Base-by-base conservation (phyloP, 2,797 vertebrate species). In the Pteropus rufus region DNA sequence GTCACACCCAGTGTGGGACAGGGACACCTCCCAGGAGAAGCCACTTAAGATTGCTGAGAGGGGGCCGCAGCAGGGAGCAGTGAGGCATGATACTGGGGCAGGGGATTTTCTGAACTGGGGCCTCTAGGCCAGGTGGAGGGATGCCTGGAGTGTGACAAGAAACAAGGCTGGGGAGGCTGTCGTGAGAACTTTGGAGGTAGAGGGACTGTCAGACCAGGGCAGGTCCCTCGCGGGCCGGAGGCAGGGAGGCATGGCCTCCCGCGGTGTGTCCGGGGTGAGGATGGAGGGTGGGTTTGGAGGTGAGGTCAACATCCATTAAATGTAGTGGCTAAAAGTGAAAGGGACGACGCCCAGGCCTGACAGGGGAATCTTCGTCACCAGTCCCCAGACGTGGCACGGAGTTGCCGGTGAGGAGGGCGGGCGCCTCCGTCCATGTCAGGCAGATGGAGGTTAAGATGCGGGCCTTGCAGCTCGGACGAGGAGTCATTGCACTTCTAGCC, bases 1-100 rank as follows among this genome's bases (percentile, higher is more conserved):
- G 60, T 26, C 19, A 2, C 21, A 3, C 7, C 8, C 2, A 11
- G 19, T n/a, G 26, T 4, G 0, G 56, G 24, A 46, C 0, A 0
- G 29, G 31, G n/a, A 31, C 10, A 19, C 26, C 54, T 34, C 56
- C 49, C 9, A 1, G n/a, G 41, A 56, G 62, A 65, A 44, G 14
- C 9, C 12, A 6, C 80, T n/a, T 29, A 34, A 29, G 79, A n/a
- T 52, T 60, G 72, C 49, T 3, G 16, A 85, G 54, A 7, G 8
- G 34, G 14, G 36, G 31, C 18, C 12, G 1, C 21, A 21, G 19
- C 18, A 7, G 10, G 10, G 54, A 26, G 54, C 7, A 72, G 24
- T 11, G 10, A 34, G n/a, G 24, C 1, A 4, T 18, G 60, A 39
- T 5, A 1, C 11, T 19, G 39, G 34, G 67, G 31, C 46, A 7